Evolutionary conservation across 2,888 invertebrate species (phyloP).

Genomic region (Matsumyia berberina): DNA sequence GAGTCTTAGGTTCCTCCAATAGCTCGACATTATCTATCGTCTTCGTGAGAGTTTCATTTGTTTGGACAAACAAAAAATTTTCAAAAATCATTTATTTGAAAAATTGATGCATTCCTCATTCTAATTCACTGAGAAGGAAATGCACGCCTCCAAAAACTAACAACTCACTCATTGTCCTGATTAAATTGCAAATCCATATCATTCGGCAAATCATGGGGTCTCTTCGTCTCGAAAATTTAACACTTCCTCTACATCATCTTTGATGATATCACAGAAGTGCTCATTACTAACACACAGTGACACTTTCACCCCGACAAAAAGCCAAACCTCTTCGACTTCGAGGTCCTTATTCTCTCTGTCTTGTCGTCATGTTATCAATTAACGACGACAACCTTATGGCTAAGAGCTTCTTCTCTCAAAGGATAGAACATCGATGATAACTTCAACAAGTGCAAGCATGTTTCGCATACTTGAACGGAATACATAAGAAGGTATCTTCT

Average conservation of each 20-base stretch:
- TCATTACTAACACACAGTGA: slow-evolving; percentile 16
- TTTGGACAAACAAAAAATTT: too few relatives aligned
- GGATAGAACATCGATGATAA: neutral
- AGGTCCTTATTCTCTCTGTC: neutral
- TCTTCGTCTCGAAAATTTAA: too few relatives aligned
- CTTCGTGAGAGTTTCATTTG: too few relatives aligned
- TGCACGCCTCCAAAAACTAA: too few relatives aligned
- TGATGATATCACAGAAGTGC: slow-evolving; percentile 1
- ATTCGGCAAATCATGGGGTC: neutral
- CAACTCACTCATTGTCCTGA: neutral
- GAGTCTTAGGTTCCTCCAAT: too few relatives aligned
- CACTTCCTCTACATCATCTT: neutral
- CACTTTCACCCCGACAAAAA: slow-evolving; percentile 14
- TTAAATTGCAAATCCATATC: neutral
- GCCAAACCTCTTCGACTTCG: neutral
- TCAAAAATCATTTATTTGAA: too few relatives aligned
- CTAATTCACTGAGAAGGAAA: too few relatives aligned
- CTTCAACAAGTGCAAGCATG: slow-evolving; percentile 60
- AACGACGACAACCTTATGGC: slow-evolving; percentile 44
- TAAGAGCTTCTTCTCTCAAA: slow-evolving; percentile 18
- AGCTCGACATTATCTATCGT: too few relatives aligned
- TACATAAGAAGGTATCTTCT: slow-evolving; percentile 37
- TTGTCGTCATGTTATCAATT: slow-evolving; percentile 50
- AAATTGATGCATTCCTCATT: too few relatives aligned
- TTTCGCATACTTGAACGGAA: slow-evolving; percentile 50